These are phyloP conservation scores for Alouatta palliata DNA, from an alignment of 2,113 vertebrate species.

Conservation along the genomic window DNA sequence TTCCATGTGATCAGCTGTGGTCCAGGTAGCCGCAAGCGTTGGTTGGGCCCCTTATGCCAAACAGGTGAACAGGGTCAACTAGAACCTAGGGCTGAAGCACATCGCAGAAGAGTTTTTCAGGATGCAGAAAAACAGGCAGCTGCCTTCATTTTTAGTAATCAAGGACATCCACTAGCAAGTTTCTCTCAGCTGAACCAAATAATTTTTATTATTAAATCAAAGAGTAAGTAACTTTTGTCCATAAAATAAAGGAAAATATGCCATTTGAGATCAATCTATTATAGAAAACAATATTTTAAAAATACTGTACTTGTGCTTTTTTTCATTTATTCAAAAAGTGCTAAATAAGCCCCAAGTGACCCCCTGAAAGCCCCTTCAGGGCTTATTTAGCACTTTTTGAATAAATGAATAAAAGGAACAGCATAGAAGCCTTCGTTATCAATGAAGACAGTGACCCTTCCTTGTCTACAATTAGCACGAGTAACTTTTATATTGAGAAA, in stretches of 20 bases:
- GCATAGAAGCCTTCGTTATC: no score
- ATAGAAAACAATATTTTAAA: not conserved
- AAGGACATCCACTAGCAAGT: not conserved
- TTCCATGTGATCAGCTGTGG: not conserved
- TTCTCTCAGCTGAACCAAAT: not conserved
- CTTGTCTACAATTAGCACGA: not conserved
- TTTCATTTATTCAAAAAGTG: not conserved
- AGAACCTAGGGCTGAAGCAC: fast-evolving
- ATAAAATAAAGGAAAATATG: not conserved
- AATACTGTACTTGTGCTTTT: not conserved
- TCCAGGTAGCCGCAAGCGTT: fast-evolving
- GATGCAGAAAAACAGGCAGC: not conserved
- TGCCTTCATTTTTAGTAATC: not conserved
- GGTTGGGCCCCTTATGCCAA: fast-evolving
- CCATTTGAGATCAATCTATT: not conserved
- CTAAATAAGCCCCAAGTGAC: not conserved
- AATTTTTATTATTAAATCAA: not conserved
- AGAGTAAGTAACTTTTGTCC: not conserved
- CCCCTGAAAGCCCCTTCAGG: not conserved
- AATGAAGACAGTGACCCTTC: not conserved
- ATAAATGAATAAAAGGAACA: not conserved
- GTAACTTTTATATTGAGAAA: not conserved
- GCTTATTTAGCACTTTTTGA: not conserved
- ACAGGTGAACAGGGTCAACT: not conserved
- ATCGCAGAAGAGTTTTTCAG: not conserved